These are phyloP conservation scores for Choreutis nemorana DNA, from an alignment of 2,888 invertebrate species.

Conservation along the genomic window DNA sequence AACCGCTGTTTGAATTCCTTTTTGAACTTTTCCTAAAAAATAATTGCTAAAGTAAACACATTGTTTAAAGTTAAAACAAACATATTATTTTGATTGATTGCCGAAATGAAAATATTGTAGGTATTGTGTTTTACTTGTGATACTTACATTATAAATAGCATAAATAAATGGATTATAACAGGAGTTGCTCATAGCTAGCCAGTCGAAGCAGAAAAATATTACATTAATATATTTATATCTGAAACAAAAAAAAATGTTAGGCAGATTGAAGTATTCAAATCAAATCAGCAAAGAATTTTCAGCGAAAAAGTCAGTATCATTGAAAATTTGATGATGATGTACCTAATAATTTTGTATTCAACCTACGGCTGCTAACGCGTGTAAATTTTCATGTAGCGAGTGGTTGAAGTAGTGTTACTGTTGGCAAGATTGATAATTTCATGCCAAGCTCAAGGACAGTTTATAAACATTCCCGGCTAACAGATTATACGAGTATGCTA, in stretches of 20 bases:
- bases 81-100: neutral
- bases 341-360: too few relatives aligned
- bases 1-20: constrained; percentile 78
- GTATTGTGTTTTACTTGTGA: too few relatives aligned
- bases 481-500: too few relatives aligned
- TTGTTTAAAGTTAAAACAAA: constrained; percentile 1
- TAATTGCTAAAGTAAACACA: neutral
- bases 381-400: too few relatives aligned
- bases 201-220: constrained; percentile 86
- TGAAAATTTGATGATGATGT: too few relatives aligned
- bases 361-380: too few relatives aligned
- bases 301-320: neutral
- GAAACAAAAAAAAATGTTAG: constrained; percentile 23
- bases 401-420: too few relatives aligned
- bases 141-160: constrained; percentile 85
- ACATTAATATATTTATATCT: constrained; percentile 85
- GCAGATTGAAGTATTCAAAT: constrained; percentile 4
- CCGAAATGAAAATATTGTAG: neutral
- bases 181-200: constrained; percentile 90
- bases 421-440: too few relatives aligned
- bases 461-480: too few relatives aligned
- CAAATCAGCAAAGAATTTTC: neutral
- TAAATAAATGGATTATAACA: constrained; percentile 92
- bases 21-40: constrained; percentile 78
- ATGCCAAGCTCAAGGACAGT: too few relatives aligned